Evolutionary conservation across 1,140 invertebrate species (phyloP).

Genomic region (Phortica variegata): DNA sequence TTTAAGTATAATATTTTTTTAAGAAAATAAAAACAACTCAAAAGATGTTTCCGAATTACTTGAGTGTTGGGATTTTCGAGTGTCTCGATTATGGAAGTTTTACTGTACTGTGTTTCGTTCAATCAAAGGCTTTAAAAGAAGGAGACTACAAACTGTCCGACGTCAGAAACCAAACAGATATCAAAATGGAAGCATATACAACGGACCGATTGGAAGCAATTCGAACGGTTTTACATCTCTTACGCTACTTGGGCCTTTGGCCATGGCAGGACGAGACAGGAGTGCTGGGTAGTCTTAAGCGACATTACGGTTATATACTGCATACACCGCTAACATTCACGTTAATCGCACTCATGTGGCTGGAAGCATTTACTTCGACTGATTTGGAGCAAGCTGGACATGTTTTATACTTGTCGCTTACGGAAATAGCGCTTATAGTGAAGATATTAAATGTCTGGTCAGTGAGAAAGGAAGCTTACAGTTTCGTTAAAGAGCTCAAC

Average conservation of each 20-base stretch:
- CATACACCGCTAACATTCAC: constrained; percentile 42
- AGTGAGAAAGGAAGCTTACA: constrained; percentile 17
- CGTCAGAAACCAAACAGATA: no score
- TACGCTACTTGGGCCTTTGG: constrained; percentile 38
- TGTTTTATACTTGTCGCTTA: constrained; percentile 47
- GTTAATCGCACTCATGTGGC: constrained; percentile 45
- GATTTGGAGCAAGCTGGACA: constrained; percentile 39
- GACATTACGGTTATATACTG: constrained; percentile 25
- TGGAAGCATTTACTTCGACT: constrained; percentile 32
- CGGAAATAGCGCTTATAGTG: constrained; percentile 33
- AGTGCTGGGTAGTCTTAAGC: constrained; percentile 6
- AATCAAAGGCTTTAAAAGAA: background rate
- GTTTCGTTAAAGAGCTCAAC: constrained; percentile 27
- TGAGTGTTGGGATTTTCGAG: constrained; percentile 16
- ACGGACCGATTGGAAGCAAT: constrained; percentile 23
- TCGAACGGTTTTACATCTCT: constrained; percentile 24
- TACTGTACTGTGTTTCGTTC: no score
- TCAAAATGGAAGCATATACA: no score
- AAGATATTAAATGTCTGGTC: constrained; percentile 44
- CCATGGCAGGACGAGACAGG: constrained; percentile 21
- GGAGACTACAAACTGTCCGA: background rate
- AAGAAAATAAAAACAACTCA: constrained; percentile 24
- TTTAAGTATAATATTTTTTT: constrained; percentile 13
- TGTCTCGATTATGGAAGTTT: constrained; percentile 20
- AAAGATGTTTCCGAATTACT: constrained; percentile 25